phyloP scores from a whole-genome alignment of 35 echinoderm and acorn worm genomes.

The Ophioderma brevispina region DNA sequence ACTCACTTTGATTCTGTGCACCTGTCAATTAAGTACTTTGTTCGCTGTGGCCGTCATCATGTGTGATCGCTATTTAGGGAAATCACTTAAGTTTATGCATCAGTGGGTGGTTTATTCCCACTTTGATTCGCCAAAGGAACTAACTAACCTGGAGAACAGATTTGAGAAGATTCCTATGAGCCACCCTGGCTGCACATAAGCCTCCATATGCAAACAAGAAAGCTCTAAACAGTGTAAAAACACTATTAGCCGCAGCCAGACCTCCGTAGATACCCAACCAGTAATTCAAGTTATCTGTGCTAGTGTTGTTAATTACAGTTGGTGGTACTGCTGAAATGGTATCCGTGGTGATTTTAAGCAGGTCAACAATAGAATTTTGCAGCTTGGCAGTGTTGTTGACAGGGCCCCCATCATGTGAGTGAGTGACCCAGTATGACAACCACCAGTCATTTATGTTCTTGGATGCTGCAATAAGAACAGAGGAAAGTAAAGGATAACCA shows the following conservation, averaged over 20 bases:
- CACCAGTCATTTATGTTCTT: conserved; percentile 97
- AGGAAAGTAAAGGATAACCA: neutral
- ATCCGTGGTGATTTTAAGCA: neutral
- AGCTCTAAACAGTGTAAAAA: conserved; percentile 84
- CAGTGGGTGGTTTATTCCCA: no score
- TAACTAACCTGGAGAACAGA: conserved; percentile 63
- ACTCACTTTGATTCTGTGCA: no score
- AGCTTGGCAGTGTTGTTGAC: neutral
- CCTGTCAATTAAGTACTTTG: no score
- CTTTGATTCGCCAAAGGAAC: no score
- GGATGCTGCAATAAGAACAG: conserved; percentile 66
- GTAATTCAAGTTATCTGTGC: conserved; percentile 61
- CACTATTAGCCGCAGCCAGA: conserved; percentile 82
- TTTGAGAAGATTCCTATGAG: conserved; percentile 61
- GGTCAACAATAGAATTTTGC: neutral
- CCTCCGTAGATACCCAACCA: conserved; percentile 91
- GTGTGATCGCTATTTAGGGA: no score
- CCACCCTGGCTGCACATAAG: conserved; percentile 68
- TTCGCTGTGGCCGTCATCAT: no score
- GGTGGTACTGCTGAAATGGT: neutral
- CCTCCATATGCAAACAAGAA: conserved; percentile 97
- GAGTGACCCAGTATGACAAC: conserved; percentile 89
- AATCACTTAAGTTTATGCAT: no score
- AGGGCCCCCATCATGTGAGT: conserved; percentile 17
- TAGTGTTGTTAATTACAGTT: neutral